phyloP scores from a whole-genome alignment of 2,797 vertebrate genomes.

The Arrhamphus sclerolepis region DNA sequence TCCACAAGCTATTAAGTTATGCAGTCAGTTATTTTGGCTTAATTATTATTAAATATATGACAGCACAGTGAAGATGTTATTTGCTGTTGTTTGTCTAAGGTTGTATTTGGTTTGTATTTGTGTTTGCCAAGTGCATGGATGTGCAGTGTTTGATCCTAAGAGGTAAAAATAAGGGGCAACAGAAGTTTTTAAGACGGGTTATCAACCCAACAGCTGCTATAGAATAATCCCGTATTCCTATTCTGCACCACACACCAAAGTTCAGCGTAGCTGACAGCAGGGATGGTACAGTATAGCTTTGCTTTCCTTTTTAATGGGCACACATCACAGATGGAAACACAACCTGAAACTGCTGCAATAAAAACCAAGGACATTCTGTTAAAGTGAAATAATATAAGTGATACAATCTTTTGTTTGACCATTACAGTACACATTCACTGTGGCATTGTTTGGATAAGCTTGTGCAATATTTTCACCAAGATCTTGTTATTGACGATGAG shows the following conservation, averaged over 20 bases:
- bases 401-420: no score
- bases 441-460: no score
- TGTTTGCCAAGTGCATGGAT: conserved; percentile 21
- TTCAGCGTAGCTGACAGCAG: conserved; percentile 51
- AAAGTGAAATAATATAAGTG: conserved; percentile 47
- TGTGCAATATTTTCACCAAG: no score
- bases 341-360: conserved; percentile 68
- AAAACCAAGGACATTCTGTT: conserved; percentile 41
- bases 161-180: conserved; percentile 26
- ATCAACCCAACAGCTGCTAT: conserved; percentile 63
- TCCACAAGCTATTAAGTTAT: no score
- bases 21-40: no score
- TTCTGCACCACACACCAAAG: conserved; percentile 48
- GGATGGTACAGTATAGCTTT: conserved; percentile 55
- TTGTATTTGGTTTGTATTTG: no score
- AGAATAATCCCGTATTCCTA: conserved; percentile 60
- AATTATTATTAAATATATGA: no score
- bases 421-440: no score
- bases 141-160: conserved; percentile 31
- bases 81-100: no score
- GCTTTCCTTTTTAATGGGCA: conserved; percentile 51
- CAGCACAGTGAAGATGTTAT: no score
- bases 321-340: conserved; percentile 65
- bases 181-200: no score
- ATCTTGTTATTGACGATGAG: no score